Percentiles rank a stretch among this genome's conserved stretches.
These are phyloP conservation scores for Tychaedon coryphoeus DNA, from an alignment of 2,113 vertebrate genomes.

Conservation along the genomic window DNA sequence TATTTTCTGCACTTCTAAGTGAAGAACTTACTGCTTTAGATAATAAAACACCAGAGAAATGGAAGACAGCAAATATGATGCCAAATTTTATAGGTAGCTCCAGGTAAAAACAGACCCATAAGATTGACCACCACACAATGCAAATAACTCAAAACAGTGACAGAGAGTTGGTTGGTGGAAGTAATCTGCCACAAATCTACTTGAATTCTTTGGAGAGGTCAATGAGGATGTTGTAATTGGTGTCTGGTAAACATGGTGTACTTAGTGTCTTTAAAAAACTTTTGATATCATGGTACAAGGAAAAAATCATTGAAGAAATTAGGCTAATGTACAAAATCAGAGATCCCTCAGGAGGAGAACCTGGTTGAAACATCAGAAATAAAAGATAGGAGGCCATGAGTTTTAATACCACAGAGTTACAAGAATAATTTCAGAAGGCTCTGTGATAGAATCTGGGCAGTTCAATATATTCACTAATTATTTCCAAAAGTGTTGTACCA, in stretches of 20 bases:
- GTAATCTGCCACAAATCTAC: not conserved
- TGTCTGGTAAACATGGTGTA: not conserved
- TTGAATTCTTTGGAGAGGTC: not conserved
- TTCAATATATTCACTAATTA: not conserved
- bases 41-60: not conserved
- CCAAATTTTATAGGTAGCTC: not conserved
- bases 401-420: not conserved
- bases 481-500: not conserved
- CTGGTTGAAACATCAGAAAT: not conserved
- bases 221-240: not conserved
- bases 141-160: not conserved
- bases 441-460: not conserved
- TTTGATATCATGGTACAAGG: not conserved
- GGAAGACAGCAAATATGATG: not conserved
- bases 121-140: not conserved
- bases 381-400: not conserved
- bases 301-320: not conserved
- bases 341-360: not conserved
- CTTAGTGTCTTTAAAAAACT: not conserved
- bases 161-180: not conserved
- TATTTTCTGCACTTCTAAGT: not conserved
- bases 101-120: not conserved
- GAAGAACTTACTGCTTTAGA: not conserved
- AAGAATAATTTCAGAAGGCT: not conserved
- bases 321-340: not conserved